Evolutionary conservation across 2,888 invertebrate species (phyloP).

Genomic region (Spisula subtruncata): DNA sequence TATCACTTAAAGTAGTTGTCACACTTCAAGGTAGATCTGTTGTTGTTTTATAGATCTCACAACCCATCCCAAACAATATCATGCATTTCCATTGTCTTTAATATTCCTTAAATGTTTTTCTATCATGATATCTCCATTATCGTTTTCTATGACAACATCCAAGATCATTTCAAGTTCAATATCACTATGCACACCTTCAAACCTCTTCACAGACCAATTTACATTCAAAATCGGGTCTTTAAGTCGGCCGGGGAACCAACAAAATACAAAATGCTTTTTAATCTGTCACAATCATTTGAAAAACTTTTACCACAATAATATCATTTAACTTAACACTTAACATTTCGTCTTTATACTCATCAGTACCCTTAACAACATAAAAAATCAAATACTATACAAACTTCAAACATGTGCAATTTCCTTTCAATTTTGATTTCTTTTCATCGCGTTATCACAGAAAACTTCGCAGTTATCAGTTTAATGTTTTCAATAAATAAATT

Average conservation of each 20-base stretch:
- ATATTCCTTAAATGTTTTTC: background rate
- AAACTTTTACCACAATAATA: background rate
- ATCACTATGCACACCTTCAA: background rate
- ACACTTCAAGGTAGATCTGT: background rate
- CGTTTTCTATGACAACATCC: background rate
- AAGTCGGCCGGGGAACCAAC: background rate
- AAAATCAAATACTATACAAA: background rate
- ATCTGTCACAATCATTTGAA: conserved; percentile 7
- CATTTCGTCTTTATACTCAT: background rate
- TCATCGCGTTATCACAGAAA: conserved; percentile 10
- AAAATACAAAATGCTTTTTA: conserved; percentile 3
- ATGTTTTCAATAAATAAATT: conserved; percentile 34
- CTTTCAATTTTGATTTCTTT: conserved; percentile 21
- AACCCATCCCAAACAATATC: too few relatives aligned
- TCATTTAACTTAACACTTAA: background rate
- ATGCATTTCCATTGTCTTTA: background rate
- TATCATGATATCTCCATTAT: background rate
- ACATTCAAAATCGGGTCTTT: background rate
- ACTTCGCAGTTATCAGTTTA: conserved; percentile 25
- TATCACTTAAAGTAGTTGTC: background rate
- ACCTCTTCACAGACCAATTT: background rate
- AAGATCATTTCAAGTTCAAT: background rate
- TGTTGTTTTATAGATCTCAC: background rate
- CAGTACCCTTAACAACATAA: background rate
- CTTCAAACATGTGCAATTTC: conserved; percentile 3